Percentiles rank a stretch among this genome's conserved stretches.
phyloP scores from a whole-genome alignment of 2,797 vertebrate species.

The Lutjanus campechanus region DNA sequence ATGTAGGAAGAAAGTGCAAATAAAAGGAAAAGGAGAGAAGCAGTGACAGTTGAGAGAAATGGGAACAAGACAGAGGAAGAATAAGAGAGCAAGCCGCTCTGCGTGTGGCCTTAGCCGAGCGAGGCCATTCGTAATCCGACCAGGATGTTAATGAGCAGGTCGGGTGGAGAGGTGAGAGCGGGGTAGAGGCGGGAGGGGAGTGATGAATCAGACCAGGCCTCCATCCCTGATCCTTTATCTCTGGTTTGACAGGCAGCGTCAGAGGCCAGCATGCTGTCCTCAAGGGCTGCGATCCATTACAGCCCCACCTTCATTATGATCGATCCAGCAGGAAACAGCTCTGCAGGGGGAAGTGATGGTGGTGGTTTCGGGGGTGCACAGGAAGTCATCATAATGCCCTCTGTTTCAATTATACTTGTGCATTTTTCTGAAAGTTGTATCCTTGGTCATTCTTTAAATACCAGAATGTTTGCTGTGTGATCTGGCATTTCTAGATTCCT shows the following conservation, averaged over 20 bases:
- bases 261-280: slow-evolving; percentile 22
- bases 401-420: background rate
- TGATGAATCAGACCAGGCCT: slow-evolving; percentile 57
- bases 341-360: background rate
- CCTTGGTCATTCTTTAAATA: background rate
- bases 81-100: background rate
- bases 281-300: slow-evolving; percentile 20
- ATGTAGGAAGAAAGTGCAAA: background rate
- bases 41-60: slow-evolving; percentile 3
- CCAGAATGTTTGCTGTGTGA: background rate
- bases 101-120: slow-evolving; percentile 9
- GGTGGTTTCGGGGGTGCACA: background rate
- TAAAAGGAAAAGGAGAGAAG: background rate
- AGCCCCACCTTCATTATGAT: slow-evolving; percentile 53
- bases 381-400: background rate
- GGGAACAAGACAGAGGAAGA: slow-evolving; percentile 14
- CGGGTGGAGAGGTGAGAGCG: background rate
- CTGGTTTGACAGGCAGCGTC: slow-evolving; percentile 30
- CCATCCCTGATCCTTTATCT: slow-evolving; percentile 55
- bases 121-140: slow-evolving; percentile 20
- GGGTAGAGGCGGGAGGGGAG: background rate
- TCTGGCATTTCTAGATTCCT: background rate
- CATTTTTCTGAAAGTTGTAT: background rate
- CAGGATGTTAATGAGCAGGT: slow-evolving; percentile 50
- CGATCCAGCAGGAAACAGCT: slow-evolving; percentile 11